Evolutionary conservation across 2,888 invertebrate species (phyloP).

Genomic region (Drosophila diplacantha): DNA sequence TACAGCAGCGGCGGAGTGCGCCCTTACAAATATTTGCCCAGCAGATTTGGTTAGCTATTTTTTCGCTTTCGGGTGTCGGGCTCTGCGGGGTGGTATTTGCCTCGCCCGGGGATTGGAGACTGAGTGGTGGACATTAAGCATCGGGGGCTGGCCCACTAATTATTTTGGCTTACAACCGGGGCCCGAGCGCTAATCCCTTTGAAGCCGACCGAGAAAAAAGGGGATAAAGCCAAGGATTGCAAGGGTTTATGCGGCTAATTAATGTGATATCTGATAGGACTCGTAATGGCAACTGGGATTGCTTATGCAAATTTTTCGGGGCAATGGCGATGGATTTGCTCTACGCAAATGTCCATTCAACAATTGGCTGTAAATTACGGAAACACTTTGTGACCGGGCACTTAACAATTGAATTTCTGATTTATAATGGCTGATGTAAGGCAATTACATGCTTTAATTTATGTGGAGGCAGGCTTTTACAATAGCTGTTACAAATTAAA

Average conservation of each 20-base stretch:
- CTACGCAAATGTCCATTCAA: slow-evolving; percentile 28
- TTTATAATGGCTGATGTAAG: slow-evolving; percentile 12
- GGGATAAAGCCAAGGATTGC: slow-evolving; percentile 36
- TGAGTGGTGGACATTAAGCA: slow-evolving; percentile 33
- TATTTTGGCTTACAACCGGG: slow-evolving; percentile 52
- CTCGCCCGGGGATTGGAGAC: slow-evolving; percentile 30
- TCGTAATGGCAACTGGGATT: slow-evolving; percentile 27
- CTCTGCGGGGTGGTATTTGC: slow-evolving; percentile 3
- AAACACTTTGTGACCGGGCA: neutral
- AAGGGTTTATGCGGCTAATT: slow-evolving; percentile 44
- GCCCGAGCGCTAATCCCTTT: slow-evolving; percentile 44
- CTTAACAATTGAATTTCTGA: slow-evolving; percentile 24
- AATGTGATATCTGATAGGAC: slow-evolving; percentile 45
- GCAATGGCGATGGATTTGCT: slow-evolving; percentile 11
- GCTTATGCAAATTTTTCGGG: slow-evolving; percentile 34
- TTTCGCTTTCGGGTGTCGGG: slow-evolving; percentile 1
- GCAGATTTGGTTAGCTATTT: slow-evolving; percentile 18
- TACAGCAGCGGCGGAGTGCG: slow-evolving; percentile 35
- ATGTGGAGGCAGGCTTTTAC: neutral
- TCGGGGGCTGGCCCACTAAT: slow-evolving; percentile 47
- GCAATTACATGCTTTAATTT: slow-evolving; percentile 13
- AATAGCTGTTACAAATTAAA: slow-evolving; percentile 10
- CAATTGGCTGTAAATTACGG: slow-evolving; percentile 34
- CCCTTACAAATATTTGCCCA: slow-evolving; percentile 42
- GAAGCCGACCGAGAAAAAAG: slow-evolving; percentile 37